Conservation (phyloP, 2,113 vertebrate species). For the Thamnophis sirtalis region DNA sequence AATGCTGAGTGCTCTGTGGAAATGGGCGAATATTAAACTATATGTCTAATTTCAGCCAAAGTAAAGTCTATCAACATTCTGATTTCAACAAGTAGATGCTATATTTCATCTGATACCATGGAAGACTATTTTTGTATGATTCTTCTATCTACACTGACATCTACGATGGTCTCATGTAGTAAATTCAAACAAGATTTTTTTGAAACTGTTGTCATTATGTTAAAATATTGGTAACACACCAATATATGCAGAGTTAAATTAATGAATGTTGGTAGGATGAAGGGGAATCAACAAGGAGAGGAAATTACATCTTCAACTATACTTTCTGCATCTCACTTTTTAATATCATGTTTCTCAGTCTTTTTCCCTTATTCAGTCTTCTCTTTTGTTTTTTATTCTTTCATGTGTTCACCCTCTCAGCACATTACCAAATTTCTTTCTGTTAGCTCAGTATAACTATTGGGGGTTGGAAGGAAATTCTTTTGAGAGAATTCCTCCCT, state of each 20-base stretch:
- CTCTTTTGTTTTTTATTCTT: neutral
- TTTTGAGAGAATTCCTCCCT: neutral
- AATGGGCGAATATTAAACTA: slow-evolving; percentile 1
- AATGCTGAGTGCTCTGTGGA: slow-evolving; percentile 67
- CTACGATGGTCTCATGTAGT: neutral
- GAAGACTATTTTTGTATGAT: neutral
- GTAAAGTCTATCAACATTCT: slow-evolving; percentile 10
- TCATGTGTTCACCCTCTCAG: too few species aligned
- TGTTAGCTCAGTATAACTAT: neutral
- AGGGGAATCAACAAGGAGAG: neutral
- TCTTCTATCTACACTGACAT: neutral
- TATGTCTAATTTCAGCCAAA: slow-evolving; percentile 17
- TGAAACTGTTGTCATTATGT: neutral
- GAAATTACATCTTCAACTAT: neutral
- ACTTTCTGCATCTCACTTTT: neutral
- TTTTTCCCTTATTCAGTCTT: neutral
- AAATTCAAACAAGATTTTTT: neutral
- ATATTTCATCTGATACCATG: neutral
- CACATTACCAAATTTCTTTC: neutral
- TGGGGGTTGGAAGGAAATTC: neutral
- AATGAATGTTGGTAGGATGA: neutral
- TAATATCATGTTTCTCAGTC: neutral
- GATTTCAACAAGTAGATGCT: neutral
- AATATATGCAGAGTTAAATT: neutral
- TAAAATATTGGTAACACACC: neutral